Evolutionary conservation across 2,888 invertebrate species (phyloP).

Genomic region (Cryptophagus acutangulus): DNA sequence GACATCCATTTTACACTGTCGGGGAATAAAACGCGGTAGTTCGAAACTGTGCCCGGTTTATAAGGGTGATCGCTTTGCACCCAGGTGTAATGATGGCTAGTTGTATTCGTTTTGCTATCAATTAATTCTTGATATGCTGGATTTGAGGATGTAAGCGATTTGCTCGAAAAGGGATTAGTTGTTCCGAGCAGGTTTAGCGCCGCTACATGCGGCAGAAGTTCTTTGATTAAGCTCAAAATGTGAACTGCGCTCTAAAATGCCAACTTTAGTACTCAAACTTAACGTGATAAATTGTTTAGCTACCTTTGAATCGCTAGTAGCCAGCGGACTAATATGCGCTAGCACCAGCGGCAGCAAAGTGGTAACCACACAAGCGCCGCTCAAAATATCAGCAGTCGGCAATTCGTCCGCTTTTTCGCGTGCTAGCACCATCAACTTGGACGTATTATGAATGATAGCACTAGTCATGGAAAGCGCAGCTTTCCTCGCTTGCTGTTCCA

Average conservation of each 20-base stretch:
- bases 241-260: slow-evolving; percentile 73
- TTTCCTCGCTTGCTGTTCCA: slow-evolving; percentile 57
- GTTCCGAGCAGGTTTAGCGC: slow-evolving; percentile 68
- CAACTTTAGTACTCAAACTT: slow-evolving; percentile 8
- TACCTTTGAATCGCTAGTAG: slow-evolving; percentile 77
- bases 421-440: slow-evolving; percentile 71
- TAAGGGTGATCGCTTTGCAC: slow-evolving; percentile 98
- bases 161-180: slow-evolving; percentile 29
- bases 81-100: slow-evolving; percentile 83
- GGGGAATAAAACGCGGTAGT: slow-evolving; percentile 87
- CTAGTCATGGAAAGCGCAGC: slow-evolving; percentile 72
- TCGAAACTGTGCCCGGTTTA: slow-evolving; percentile 78
- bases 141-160: slow-evolving; percentile 31
- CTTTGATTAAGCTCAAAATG: slow-evolving; percentile 78
- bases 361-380: slow-evolving; percentile 59
- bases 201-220: slow-evolving; percentile 82
- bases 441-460: slow-evolving; percentile 70
- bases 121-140: slow-evolving; percentile 33
- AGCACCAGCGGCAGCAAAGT: slow-evolving; percentile 78
- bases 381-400: slow-evolving; percentile 53
- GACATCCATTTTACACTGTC: slow-evolving; percentile 85
- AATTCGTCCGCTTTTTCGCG: slow-evolving; percentile 65
- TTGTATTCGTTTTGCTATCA: slow-evolving; percentile 52
- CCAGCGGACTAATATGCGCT: slow-evolving; percentile 79
- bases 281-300: slow-evolving; percentile 24